phyloP scores from a whole-genome alignment of 2,113 vertebrate species.

The Anseranas semipalmata region DNA sequence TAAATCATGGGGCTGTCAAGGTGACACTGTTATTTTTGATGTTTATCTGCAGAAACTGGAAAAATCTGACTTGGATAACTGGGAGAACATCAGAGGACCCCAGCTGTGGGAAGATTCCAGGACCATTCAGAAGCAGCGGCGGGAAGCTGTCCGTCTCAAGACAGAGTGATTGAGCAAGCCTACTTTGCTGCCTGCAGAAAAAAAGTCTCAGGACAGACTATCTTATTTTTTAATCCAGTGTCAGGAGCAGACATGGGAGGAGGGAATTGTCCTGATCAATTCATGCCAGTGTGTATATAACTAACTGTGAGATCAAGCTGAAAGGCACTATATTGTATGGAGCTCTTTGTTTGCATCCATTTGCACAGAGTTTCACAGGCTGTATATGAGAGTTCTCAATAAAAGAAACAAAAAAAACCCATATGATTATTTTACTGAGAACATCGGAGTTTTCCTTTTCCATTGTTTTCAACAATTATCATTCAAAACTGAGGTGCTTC shows the following conservation, averaged over 20 bases:
- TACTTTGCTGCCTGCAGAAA: background rate
- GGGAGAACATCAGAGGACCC: slow-evolving; percentile 95
- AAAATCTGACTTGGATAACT: slow-evolving; percentile 81
- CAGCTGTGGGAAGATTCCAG: slow-evolving; percentile 91
- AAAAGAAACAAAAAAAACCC: background rate
- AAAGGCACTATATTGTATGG: slow-evolving; percentile 19
- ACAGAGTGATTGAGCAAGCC: slow-evolving; percentile 45
- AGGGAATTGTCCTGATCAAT: background rate
- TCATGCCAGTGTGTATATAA: background rate
- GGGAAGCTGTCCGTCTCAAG: slow-evolving; percentile 60
- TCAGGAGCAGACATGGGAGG: background rate
- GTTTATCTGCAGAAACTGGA: slow-evolving; percentile 85
- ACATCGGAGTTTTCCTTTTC: background rate
- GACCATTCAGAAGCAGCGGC: slow-evolving; percentile 81
- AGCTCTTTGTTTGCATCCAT: slow-evolving; percentile 6
- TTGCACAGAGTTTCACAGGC: slow-evolving; percentile 2
- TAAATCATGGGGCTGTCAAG: background rate
- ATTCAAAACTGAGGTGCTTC: background rate
- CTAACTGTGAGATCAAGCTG: background rate
- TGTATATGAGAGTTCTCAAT: slow-evolving; percentile 35
- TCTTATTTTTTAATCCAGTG: background rate
- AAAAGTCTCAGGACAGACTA: background rate
- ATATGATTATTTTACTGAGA: background rate
- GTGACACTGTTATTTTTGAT: slow-evolving; percentile 47
- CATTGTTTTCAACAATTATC: background rate